Base-by-base conservation (phyloP, 2,113 vertebrate species). In the Dipodomys spectabilis region DNA sequence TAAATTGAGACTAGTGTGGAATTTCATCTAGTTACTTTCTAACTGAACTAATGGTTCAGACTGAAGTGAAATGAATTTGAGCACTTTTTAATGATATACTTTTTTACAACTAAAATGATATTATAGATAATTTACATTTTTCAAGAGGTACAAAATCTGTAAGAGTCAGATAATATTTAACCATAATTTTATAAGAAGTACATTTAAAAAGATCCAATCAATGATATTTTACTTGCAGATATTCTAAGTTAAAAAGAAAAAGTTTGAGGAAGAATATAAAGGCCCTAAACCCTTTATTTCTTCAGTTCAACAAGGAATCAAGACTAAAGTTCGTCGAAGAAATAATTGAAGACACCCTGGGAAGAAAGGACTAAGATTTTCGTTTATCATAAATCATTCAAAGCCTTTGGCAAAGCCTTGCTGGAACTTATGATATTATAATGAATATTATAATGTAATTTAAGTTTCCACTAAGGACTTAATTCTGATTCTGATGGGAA, bases 341-440 rank as follows among this genome's bases (percentile, higher is more conserved):
- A 95, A 97, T 96, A 97, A 96, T 88, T 96, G 96, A 96, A 95
- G 96, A 93, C 87, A 92, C 90, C 95, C 94, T 96, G 94, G 95
- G 96, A 97, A 90, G 95, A 97, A 88, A 71, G 27, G 16, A 86
- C 92, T 67, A 64, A 94, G 90, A 85, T 95, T 95, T 95, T 93
- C 82, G 93, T 97, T 97, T 96, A 95, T 96, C 92, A 96, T 96
- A 96, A 96, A 96, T 96, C 96, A 96, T 96, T 96, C 96, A 96
- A 8, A 27, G 96, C 97, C 95, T 95, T 95, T 96, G 96, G 96
- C 96, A 97, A 95, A 96, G 92, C 71, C 93, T 95, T 65, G 45
- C 88, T 96, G 79, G 85, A 95, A 96, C 93, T 96, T 92, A 96
- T 79, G 72, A 93, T 93, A 93, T 93, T 93, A 89, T 93, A 97